A percentile compares a stretch with the other conserved stretches of the same genome.
These are phyloP conservation scores for Pterocles burchelli DNA, from an alignment of 2,113 vertebrate genomes.

Conservation along the genomic window DNA sequence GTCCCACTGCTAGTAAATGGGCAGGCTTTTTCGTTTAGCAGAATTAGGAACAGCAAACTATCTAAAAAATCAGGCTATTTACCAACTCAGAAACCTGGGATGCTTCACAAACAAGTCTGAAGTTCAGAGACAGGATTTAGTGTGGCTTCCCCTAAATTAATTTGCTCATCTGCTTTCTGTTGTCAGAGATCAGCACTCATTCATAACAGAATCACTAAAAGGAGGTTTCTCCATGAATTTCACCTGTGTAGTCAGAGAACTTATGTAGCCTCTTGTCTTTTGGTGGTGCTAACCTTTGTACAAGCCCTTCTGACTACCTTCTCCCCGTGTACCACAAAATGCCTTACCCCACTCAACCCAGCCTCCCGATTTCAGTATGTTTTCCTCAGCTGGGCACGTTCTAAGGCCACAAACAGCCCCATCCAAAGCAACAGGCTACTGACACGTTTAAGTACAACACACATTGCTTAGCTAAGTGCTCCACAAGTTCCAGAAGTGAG, in stretches of 20 bases:
- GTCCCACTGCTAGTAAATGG: fast-evolving
- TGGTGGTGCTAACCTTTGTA: background rate
- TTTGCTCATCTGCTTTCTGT: background rate
- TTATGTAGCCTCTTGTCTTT: fast-evolving
- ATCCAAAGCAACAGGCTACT: background rate
- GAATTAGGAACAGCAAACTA: background rate
- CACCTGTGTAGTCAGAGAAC: fast-evolving
- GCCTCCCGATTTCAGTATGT: background rate
- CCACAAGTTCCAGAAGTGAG: background rate
- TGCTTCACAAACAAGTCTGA: fast-evolving
- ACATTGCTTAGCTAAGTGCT: background rate
- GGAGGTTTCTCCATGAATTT: background rate
- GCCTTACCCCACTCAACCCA: background rate
- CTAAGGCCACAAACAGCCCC: background rate
- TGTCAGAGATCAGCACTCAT: too few relatives aligned
- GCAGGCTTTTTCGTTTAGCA: background rate
- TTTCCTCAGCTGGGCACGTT: background rate
- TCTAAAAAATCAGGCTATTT: background rate
- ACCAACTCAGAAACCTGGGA: background rate
- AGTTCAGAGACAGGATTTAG: background rate
- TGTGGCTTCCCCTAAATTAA: background rate
- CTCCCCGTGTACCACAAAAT: background rate
- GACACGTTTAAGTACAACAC: background rate
- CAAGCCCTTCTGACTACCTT: too few relatives aligned
- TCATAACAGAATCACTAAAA: background rate